Evolutionary conservation across 1,140 invertebrate genomes (phyloP), one percentile per base, ranked within the genome.

Genomic region (Acromyrmex charruanus): DNA sequence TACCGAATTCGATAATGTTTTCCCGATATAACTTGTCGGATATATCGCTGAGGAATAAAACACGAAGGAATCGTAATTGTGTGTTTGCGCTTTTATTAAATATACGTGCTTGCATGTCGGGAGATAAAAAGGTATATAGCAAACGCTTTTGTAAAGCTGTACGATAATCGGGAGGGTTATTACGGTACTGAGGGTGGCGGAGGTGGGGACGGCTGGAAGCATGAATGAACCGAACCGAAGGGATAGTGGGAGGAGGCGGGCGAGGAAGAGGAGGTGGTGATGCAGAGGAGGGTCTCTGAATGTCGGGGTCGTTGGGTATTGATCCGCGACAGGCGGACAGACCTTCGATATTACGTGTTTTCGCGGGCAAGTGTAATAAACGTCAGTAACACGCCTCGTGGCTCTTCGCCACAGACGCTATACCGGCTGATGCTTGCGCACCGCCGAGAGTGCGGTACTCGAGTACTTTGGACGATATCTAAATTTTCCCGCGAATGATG

Each of bases 301-400:
- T 95, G 95, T 95, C 94, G 95, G 95, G 95, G 95, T 95, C 94
- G 93, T 88, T 87, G 92, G 94, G 95, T 95, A 95, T 95, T 95
- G 95, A 95, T 95, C 95, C 92, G 91, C 92, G 81, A 82, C 68
- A 77, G 49, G 55, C 91, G 87, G 90, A 89, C 90, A 90, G 92
- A 91, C 80, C 80, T 94, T 95, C 91, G 91, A 95, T 93, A 93
- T 94, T 95, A 92, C 93, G 87, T 90, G 90, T 93, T 94, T 94
- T 93, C 91, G 92, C 93, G 88, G 85, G 72, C 61, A 58, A 79
- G 44, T 63, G 77, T 77, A 82, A 90, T 87, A 74, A 92, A 93
- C 92, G 93, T 93, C 92, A 94, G 85, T 80, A 88, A 81, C 72
- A 85, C 14, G 66, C 65, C 88, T 88, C 88, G 87, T 89, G 89